These are phyloP conservation scores for Athalia rosae DNA, from an alignment of 2,888 invertebrate genomes.

Conservation along the genomic window DNA sequence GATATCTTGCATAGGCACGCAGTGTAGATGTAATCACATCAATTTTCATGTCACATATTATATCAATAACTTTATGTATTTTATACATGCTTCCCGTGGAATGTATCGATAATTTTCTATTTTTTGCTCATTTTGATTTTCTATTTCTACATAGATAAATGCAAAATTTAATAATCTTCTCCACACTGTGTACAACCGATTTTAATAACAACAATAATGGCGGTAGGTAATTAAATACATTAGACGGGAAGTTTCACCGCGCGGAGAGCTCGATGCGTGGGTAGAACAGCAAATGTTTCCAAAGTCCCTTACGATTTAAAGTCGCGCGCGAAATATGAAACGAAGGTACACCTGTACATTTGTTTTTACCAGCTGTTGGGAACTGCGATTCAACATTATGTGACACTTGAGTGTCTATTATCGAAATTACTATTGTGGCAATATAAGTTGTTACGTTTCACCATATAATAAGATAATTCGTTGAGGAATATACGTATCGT, in stretches of 20 bases:
- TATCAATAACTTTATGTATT: neutral
- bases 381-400: neutral
- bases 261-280: neutral
- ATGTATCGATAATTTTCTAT: conserved; percentile 9
- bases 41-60: conserved; percentile 6
- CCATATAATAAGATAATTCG: neutral
- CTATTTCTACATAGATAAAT: too few species aligned
- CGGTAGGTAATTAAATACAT: neutral
- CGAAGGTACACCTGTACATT: neutral
- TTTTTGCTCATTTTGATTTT: too few species aligned
- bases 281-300: neutral
- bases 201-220: too few species aligned
- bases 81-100: neutral
- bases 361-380: too few species aligned
- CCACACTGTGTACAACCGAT: too few species aligned
- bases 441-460: neutral
- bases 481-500: conserved; percentile 15
- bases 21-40: neutral
- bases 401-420: neutral
- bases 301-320: neutral
- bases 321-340: neutral
- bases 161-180: too few species aligned
- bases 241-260: conserved; percentile 30
- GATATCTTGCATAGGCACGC: neutral
- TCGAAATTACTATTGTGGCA: conserved; percentile 14